Evolutionary conservation across 2,113 vertebrate genomes (phyloP).

Genomic region (Toxotes jaculatrix): DNA sequence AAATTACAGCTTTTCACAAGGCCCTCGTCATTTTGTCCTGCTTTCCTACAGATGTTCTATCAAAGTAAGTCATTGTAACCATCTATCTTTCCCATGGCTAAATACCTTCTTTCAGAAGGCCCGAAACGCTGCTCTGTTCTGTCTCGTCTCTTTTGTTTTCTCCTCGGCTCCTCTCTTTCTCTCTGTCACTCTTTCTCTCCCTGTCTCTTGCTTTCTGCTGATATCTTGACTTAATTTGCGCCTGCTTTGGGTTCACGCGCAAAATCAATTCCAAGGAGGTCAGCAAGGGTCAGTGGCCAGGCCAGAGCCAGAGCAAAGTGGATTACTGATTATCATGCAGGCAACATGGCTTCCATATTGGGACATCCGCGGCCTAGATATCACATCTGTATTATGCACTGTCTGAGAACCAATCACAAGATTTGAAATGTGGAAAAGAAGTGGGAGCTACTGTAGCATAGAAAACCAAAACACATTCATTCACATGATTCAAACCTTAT

Average conservation of each 20-base stretch:
- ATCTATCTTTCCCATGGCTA: conserved; percentile 92
- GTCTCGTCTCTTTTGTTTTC: conserved; percentile 44
- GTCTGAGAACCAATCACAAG: conserved; percentile 62
- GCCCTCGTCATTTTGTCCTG: conserved; percentile 84
- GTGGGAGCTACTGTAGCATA: not conserved
- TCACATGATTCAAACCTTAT: conserved; percentile 65
- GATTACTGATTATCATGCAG: conserved; percentile 90
- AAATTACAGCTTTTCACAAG: conserved; percentile 91
- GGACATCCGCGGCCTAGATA: conserved; percentile 69
- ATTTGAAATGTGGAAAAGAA: conserved; percentile 67
- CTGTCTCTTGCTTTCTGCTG: conserved; percentile 57
- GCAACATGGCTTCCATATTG: conserved; percentile 75
- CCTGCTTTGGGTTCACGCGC: conserved; percentile 88
- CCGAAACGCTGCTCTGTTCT: conserved; percentile 44
- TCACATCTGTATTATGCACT: conserved; percentile 54
- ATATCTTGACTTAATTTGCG: conserved; percentile 91
- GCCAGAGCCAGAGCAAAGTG: conserved; percentile 83
- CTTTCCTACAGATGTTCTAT: conserved; percentile 90
- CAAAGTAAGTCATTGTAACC: conserved; percentile 91
- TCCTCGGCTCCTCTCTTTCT: conserved; percentile 49
- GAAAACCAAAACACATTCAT: conserved; percentile 56
- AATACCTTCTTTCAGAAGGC: conserved; percentile 84
- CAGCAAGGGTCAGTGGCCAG: conserved; percentile 87
- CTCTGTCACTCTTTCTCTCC: conserved; percentile 15
- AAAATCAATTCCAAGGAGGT: conserved; percentile 96